Base-by-base conservation (phyloP, 2,888 invertebrate species). In the Leptopilina drosophilae region DNA sequence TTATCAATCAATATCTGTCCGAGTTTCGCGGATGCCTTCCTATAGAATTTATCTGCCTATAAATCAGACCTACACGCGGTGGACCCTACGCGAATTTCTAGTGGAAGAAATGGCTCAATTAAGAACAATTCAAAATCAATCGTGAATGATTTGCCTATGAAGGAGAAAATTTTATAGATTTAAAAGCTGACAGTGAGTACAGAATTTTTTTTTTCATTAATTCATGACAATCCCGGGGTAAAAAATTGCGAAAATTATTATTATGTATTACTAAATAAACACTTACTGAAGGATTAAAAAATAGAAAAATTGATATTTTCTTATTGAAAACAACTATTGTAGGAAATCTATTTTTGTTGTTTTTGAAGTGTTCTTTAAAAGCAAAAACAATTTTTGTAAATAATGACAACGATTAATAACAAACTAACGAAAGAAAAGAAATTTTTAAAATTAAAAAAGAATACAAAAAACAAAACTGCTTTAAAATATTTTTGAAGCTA, bases 1-100 rank as follows among this genome's bases (percentile, higher is more conserved):
- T 85, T 82, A 86, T 87, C 84, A 83, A 87, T 87, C 87, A 84
- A 87, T 87, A 84, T 82, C 80, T 85, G 82, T 83, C 86, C 80
- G 76, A 82, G 80, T 83, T 80, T 15, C 73, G 82, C 79, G 83
- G 80, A 78, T 78, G 62, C 73, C 75, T 73, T 67, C 75, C 26
- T 76, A 69, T 78, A 75, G 80, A 84, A 87, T 87, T 84, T 87
- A 87, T 85, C 83, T 82, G 76, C 69, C 82, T 77, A 84, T 84
- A 86, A 86, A 86, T 86, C 85, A 85, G 81, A 46, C n/a, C 65
- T 65, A 65, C 80, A 76, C 69, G 49, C 69, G 49, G 9, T 76
- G 64, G 75, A 49, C 12, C 49, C 49, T 42, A 11, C 77, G 80
- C 69, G 76, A 84, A 82, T 84, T 82, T 80, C 67, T 40, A 49